Base-by-base conservation (phyloP, 2,113 vertebrate species). In the Phalacrocorax brasilianus region DNA sequence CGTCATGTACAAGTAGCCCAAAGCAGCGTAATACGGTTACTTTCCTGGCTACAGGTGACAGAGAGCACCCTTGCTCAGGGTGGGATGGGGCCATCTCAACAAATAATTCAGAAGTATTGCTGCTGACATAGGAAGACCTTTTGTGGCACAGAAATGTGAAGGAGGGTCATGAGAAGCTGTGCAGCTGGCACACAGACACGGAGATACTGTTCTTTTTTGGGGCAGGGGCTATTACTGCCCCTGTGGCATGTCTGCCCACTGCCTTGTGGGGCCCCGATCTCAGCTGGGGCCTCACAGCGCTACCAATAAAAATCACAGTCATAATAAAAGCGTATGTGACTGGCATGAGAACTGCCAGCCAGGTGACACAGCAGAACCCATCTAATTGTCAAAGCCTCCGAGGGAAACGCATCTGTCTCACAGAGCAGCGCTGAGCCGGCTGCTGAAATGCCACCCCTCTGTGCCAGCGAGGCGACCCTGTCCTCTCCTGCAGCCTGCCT, bases 301-400 rank as follows among this genome's bases (percentile, higher is more conserved):
- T 86, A 47, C 65, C 56, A 11, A 20, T 78, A 77, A 82, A 92
- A 95, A 49, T 32, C 86, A 33, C 42, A 75, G 80, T 81, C 80
- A 45, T 91, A 65, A 77, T 80, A 88, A 89, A 94, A 76, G 62
- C 0, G 0, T 72, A 50, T 94, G 89, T 89, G 94, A 89, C 89
- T 85, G 91, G 71, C 84, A 93, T 80, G 62, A 78, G 53, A 92
- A 81, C 33, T 91, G 58, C 80, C 86, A 92, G 89, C 30, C 91
- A 85, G 94, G 94, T 94, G 92, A 96, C 87, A 76, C 91, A 92
- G 95, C 92, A 92, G 89, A 93, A 83, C 91, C 59, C 91, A 70
- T 80, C 74, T 83, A 44, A 74, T 80, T 91, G 78, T 61, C 70
- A 87, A 55, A 78, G 61, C 40, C 73, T 93, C 56, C 0, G 0